Conservation (phyloP, 2,888 invertebrate species). For the Diadegma fenestrale region DNA sequence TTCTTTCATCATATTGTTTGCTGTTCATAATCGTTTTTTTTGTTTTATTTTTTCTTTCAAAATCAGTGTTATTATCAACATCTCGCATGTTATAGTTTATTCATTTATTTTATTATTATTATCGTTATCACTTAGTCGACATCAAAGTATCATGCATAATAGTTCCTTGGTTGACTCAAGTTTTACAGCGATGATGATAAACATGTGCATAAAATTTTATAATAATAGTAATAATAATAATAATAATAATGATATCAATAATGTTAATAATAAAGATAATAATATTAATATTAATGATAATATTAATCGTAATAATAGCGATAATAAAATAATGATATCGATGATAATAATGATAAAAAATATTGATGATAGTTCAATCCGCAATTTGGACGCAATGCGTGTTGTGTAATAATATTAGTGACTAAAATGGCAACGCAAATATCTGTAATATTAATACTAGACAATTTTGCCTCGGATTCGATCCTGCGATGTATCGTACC, state of each 20-base stretch:
- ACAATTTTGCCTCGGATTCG: slow-evolving; percentile 55
- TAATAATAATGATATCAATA: slow-evolving; percentile 58
- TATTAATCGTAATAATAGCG: slow-evolving; percentile 35
- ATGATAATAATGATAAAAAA: slow-evolving; percentile 59
- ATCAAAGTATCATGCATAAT: slow-evolving; percentile 70
- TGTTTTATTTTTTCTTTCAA: slow-evolving; percentile 64
- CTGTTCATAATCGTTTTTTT: slow-evolving; percentile 76
- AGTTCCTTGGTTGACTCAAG: slow-evolving; percentile 64
- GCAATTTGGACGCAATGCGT: slow-evolving; percentile 59
- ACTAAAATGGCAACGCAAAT: slow-evolving; percentile 73
- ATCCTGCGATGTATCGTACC: slow-evolving; percentile 55
- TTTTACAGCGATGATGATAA: slow-evolving; percentile 67
- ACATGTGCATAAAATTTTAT: slow-evolving; percentile 64
- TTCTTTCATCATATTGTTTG: slow-evolving; percentile 74
- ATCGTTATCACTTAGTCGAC: slow-evolving; percentile 65
- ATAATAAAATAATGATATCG: slow-evolving; percentile 52
- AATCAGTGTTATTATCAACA: slow-evolving; percentile 70
- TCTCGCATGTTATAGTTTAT: slow-evolving; percentile 71
- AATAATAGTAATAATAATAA: slow-evolving; percentile 58
- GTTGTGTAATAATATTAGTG: slow-evolving; percentile 72
- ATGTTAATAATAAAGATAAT: slow-evolving; percentile 30
- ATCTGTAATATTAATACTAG: slow-evolving; percentile 64
- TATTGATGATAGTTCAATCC: slow-evolving; percentile 66
- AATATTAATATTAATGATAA: slow-evolving; percentile 62
- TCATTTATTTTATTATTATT: slow-evolving; percentile 66